Evolutionary conservation across 2,113 vertebrate species (phyloP).

Genomic region (Gallinago undulata): DNA sequence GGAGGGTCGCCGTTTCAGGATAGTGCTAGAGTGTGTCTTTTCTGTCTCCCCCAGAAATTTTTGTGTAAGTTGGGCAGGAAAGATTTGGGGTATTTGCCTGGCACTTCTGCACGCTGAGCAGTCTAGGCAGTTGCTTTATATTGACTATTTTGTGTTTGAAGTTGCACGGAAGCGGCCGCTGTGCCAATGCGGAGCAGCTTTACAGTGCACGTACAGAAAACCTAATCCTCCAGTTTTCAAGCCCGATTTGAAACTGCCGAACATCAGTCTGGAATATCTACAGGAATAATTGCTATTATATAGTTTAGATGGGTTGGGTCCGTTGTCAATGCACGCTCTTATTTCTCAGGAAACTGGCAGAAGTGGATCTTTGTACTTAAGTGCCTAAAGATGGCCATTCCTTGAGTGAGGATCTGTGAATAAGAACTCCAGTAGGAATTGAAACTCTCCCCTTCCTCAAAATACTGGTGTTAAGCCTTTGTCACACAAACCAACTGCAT

Average conservation of each 20-base stretch:
- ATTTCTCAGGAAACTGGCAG: not conserved
- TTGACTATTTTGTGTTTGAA: rapidly evolving
- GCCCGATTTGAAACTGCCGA: not conserved
- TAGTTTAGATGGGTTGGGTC: not conserved
- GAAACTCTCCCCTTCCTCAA: not conserved
- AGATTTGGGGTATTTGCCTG: not conserved
- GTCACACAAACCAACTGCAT: not conserved
- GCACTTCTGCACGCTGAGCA: not conserved
- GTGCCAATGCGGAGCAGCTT: not conserved
- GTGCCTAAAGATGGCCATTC: not conserved
- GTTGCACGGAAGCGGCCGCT: not conserved
- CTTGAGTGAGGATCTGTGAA: not conserved
- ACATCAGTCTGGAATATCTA: not conserved
- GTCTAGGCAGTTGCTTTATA: not conserved
- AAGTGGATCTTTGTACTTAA: not conserved
- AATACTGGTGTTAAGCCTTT: not conserved
- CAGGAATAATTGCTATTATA: not conserved
- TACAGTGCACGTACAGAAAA: not conserved
- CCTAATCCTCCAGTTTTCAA: not conserved
- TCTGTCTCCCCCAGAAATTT: not conserved
- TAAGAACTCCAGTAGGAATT: not conserved
- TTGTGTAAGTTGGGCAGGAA: not conserved
- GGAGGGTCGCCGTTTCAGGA: not conserved
- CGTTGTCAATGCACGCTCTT: not conserved
- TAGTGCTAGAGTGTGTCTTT: not conserved